Percentiles rank a stretch among this genome's conserved stretches.
These are phyloP conservation scores for Julus scandinavius DNA, from an alignment of 2,888 invertebrate species.

Conservation along the genomic window DNA sequence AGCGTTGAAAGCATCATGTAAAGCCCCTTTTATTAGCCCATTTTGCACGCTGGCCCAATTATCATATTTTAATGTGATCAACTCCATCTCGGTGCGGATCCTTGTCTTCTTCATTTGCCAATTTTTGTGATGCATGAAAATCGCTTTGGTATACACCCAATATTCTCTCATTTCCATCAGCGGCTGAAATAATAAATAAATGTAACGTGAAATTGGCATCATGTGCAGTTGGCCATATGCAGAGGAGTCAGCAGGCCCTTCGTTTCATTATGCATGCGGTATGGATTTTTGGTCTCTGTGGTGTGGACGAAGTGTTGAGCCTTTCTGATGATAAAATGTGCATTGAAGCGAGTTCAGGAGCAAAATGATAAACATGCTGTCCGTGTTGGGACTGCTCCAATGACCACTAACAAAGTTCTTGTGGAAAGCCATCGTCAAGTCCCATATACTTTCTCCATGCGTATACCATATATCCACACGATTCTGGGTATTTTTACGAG, in stretches of 20 bases:
- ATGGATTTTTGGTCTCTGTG: slow-evolving; percentile 5
- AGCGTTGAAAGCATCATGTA: slow-evolving; percentile 33
- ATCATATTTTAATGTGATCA: slow-evolving; percentile 33
- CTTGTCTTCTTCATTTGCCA: slow-evolving; percentile 33
- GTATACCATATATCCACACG: no score
- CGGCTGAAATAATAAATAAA: slow-evolving; percentile 33
- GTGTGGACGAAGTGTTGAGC: slow-evolving; percentile 5
- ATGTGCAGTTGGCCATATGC: slow-evolving; percentile 25
- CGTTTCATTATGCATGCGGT: slow-evolving; percentile 33
- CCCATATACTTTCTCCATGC: no score
- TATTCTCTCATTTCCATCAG: slow-evolving; percentile 15
- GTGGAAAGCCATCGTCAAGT: not conserved
- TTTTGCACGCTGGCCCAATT: slow-evolving; percentile 33
- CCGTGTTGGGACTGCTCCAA: not conserved
- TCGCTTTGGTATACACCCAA: slow-evolving; percentile 26
- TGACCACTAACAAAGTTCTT: not conserved
- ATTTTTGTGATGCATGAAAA: slow-evolving; percentile 33
- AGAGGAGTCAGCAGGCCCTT: slow-evolving; percentile 33
- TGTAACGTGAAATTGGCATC: slow-evolving; percentile 33
- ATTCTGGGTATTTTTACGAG: no score
- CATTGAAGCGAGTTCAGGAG: not conserved
- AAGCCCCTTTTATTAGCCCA: slow-evolving; percentile 33
- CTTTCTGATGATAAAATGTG: slow-evolving; percentile 5
- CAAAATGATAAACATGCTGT: slow-evolving; percentile 33
- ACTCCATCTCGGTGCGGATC: slow-evolving; percentile 25